Conservation (phyloP, 2,888 invertebrate genomes). For the Stramonita haemastoma region DNA sequence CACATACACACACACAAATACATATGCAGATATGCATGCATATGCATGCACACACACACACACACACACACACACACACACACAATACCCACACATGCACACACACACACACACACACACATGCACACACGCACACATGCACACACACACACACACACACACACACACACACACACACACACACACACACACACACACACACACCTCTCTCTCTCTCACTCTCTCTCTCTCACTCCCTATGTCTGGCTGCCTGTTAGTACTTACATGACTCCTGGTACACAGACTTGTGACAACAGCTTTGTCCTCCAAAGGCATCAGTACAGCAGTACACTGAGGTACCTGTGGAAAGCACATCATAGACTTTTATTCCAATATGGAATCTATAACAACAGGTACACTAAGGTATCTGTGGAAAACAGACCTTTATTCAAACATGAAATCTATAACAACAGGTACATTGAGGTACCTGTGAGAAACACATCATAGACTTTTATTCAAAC, state of each 20-base stretch:
- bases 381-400: no score
- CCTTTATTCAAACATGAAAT: no score
- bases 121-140: neutral
- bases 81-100: neutral
- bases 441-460: no score
- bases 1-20: no score
- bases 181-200: neutral
- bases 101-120: neutral
- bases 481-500: no score
- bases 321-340: constrained; percentile 24
- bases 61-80: neutral
- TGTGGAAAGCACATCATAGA: neutral
- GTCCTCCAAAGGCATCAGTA: neutral
- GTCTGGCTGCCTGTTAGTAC: neutral
- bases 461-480: neutral
- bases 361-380: no score
- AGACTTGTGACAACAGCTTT: constrained; percentile 9
- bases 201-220: neutral
- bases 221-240: neutral
- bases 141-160: neutral
- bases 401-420: no score
- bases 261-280: constrained; percentile 20
- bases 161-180: neutral
- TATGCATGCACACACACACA: no score
- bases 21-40: no score